Evolutionary conservation across 2,888 invertebrate genomes (phyloP), one percentile per base, ranked within the genome.

Genomic region (Acanthococcus lagerstroemiae): DNA sequence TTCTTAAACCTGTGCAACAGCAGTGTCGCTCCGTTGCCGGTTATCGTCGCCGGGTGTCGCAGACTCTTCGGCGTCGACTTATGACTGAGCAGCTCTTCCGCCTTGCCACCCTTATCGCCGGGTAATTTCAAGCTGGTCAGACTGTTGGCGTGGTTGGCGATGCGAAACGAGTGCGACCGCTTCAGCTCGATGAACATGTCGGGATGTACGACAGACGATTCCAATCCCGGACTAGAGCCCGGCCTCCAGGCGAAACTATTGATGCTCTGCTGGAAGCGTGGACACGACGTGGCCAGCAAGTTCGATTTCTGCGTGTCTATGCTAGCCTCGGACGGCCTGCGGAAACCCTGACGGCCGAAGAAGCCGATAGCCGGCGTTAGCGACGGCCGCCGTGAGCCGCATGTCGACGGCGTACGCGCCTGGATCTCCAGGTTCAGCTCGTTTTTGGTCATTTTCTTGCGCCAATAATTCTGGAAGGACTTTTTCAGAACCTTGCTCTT

Each of bases 361-460:
- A 68, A 61, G 52, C 66, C 48, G 69, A 81, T 77, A 71, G 79
- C 73, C 4, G 80, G 80, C 3, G 84, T 86, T 56, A 86, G 76
- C 1, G 87, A 87, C 0, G 87, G 87, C 55, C 87, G 78, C 61
- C 87, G 79, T 0, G 87, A 87, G 0, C 87, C 88, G 68, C 87
- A 87, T 1, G 84, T 86, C 68, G 87, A 87, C 3, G 88, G 88
- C 2, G 88, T 88, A 69, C 88, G 78, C 4, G 88, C 88, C 75
- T 88, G 87, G 69, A 88, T 88, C 75, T 88, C 88, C 74, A 77
- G 73, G 69, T 87, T 85, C 54, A 88, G 82, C 74, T 88, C 88
- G 73, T 84, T 86, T 75, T 87, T 87, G 3, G 86, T 86, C 77
- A 86, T 81, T 74, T 87, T 82, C 76, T 88, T 88, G 55, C 88